phyloP scores from a whole-genome alignment of 2,888 invertebrate species.

The Cetonia aurata region DNA sequence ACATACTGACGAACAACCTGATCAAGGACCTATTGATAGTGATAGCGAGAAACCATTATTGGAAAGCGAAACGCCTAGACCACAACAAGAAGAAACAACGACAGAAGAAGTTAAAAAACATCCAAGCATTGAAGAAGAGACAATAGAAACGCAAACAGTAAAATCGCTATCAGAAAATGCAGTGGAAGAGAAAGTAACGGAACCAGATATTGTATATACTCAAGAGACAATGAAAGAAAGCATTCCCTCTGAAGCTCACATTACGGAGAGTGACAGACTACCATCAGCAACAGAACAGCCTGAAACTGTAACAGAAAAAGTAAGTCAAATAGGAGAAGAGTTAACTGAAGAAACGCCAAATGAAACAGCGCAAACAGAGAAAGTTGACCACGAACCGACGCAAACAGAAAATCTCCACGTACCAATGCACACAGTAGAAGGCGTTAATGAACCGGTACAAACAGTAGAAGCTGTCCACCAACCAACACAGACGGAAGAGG shows the following conservation, averaged over 20 bases:
- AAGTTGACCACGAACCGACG: not conserved
- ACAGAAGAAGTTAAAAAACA: constrained; percentile 33
- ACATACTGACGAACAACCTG: constrained; percentile 16
- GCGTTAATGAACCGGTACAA: constrained; percentile 12
- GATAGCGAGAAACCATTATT: constrained; percentile 16
- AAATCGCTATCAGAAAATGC: constrained; percentile 10
- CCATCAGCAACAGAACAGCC: constrained; percentile 21
- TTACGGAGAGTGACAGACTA: not conserved
- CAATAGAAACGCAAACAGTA: constrained; percentile 27
- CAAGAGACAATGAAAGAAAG: not conserved
- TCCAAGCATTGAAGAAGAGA: constrained; percentile 25
- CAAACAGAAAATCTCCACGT: constrained; percentile 20
- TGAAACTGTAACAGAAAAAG: constrained; percentile 31
- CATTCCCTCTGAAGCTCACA: constrained; percentile 1
- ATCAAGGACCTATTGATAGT: constrained; percentile 24
- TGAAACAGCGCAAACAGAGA: constrained; percentile 26
- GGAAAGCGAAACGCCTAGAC: constrained; percentile 42
- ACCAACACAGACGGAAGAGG: not conserved
- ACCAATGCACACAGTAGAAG: constrained; percentile 7
- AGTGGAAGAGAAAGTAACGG: constrained; percentile 7
- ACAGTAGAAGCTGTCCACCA: not conserved
- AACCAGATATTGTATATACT: not conserved
- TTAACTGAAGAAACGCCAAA: constrained; percentile 38
- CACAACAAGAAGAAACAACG: constrained; percentile 32
- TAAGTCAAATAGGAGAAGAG: constrained; percentile 25